Evolutionary conservation across 2,113 vertebrate genomes (phyloP), one percentile per base, ranked within the genome.

Genomic region (Protobothrops flavoviridis): DNA sequence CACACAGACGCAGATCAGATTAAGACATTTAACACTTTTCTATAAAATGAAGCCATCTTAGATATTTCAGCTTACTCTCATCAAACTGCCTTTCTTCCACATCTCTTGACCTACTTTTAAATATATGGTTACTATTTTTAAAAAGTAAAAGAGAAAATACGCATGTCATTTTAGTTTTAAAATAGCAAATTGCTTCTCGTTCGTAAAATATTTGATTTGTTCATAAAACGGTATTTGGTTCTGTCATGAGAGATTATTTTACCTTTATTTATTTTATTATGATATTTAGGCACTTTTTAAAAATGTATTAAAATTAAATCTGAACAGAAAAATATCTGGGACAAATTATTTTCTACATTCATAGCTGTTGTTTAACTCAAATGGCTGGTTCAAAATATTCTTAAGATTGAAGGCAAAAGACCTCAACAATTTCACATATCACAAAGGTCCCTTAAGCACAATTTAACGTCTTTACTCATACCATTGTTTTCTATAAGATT

Each of bases 1-100:
- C 87, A 93, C 93, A 55, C 92, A 93, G 87, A 87, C 94, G 96
- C 95, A 94, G 92, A 96, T 96, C 94, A 96, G 94, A 92, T 85
- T 90, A 92, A 90, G 94, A 90, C 90, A 91, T 93, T 96, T 52
- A 95, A 94, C 21, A 9, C 33, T 64, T 95, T 53, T 87, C 87
- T 90, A 93, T 56, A 92, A 95, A 95, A 93, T 90, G 89, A 90
- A 91, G 92, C 94, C 93, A 95, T 95, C 5, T 94, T 85, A 87
- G 85, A 87, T 43, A 50, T 53, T 88, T 90, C 91, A 89, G 90
- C 93, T 88, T 5, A 0, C 87, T 12, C 0, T 69, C 74, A 23
- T 52, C 7, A 2, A 15, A 5, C 57, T 3, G 0, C 59, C 33
- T 9, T 17, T 81, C 33, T 39, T 13, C 33, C 50, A 89, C 2